These are phyloP conservation scores for Serilophus lunatus DNA, from an alignment of 2,113 vertebrate genomes.

Conservation along the genomic window DNA sequence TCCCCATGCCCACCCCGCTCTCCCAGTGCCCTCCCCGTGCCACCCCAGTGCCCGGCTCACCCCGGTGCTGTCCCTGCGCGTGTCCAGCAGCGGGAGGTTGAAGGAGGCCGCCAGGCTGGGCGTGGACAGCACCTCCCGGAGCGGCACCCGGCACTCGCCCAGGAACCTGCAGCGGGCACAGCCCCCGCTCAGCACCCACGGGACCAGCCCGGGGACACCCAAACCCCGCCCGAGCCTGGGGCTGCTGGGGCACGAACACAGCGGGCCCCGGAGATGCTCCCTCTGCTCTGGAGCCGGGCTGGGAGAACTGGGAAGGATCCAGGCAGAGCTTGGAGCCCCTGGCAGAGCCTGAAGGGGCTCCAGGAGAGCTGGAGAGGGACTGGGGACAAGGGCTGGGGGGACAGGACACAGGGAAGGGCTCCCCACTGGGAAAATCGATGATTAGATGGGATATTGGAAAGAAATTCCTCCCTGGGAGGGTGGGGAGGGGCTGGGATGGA, in stretches of 20 bases:
- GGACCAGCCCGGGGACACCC: background rate
- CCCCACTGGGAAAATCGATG: background rate
- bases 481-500: background rate
- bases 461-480: background rate
- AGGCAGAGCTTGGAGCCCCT: background rate
- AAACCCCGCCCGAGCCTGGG: background rate
- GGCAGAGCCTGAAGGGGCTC: background rate
- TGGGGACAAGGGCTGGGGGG: background rate
- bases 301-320: background rate
- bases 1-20: no score
- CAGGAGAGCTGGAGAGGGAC: background rate
- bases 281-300: background rate
- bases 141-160: slow-evolving; percentile 82
- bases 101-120: slow-evolving; percentile 84
- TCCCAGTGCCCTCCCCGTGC: background rate
- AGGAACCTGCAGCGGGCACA: slow-evolving; percentile 76
- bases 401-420: background rate
- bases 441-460: background rate
- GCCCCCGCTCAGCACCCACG: fast-evolving
- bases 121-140: slow-evolving; percentile 84
- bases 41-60: slow-evolving; percentile 50
- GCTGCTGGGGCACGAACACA: fast-evolving
- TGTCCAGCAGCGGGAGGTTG: slow-evolving; percentile 84
- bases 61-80: slow-evolving; percentile 88
- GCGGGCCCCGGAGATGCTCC: background rate